phyloP scores from a whole-genome alignment of 1,140 invertebrate genomes.

The Polyergus mexicanus region DNA sequence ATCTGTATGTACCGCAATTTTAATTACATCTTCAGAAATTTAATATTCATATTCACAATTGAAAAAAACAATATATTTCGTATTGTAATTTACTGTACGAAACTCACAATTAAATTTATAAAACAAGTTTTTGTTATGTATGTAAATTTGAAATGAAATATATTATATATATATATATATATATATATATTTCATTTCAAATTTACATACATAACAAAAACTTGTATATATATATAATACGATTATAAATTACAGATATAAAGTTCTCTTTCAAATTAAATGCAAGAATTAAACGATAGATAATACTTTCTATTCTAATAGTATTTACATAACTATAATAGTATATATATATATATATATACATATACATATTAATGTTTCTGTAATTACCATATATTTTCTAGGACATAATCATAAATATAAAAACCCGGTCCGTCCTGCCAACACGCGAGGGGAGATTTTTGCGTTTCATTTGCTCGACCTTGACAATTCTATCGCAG shows the following conservation, averaged over 20 bases:
- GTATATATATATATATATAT: background rate
- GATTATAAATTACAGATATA: background rate
- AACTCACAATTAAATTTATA: constrained; percentile 24
- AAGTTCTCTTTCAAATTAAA: background rate
- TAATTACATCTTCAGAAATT: background rate
- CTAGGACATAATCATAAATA: constrained; percentile 29
- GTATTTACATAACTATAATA: background rate
- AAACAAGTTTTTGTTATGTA: background rate
- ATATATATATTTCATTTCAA: no score
- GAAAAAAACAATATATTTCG: background rate
- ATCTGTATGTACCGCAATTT: constrained; percentile 1
- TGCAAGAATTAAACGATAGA: constrained; percentile 20
- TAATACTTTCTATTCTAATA: background rate
- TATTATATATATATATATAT: background rate
- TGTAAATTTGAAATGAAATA: background rate
- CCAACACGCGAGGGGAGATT: constrained; percentile 26
- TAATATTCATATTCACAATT: constrained; percentile 16
- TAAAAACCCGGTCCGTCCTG: constrained; percentile 10
- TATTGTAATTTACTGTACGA: background rate
- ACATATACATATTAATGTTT: background rate
- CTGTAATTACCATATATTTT: constrained; percentile 9
- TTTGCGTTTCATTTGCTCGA: constrained; percentile 46
- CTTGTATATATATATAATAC: no score
- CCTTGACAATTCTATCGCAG: constrained; percentile 45
- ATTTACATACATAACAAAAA: no score